Evolutionary conservation across 1,140 invertebrate species (phyloP).

Genomic region (Aphis gossypii): DNA sequence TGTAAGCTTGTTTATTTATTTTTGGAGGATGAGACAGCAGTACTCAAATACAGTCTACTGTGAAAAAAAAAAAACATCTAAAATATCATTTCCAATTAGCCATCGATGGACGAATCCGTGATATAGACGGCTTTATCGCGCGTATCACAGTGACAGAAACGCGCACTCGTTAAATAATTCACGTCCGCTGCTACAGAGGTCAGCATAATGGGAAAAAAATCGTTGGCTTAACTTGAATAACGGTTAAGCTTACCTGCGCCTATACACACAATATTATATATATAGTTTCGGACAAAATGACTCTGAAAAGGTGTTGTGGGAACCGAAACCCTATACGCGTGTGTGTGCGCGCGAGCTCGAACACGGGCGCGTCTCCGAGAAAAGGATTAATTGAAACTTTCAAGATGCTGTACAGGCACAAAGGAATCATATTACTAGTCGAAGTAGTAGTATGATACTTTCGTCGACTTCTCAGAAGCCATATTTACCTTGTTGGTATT

Average conservation of each 20-base stretch:
- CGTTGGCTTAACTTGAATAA: not conserved
- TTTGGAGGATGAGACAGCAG: too few species aligned
- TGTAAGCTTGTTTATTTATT: too few species aligned
- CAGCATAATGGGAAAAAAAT: not conserved
- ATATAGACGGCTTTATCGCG: not conserved
- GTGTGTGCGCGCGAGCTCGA: not conserved
- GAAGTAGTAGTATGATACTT: not conserved
- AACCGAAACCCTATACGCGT: not conserved
- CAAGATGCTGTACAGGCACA: slow-evolving; percentile 30
- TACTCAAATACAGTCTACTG: too few species aligned
- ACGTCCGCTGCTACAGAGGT: not conserved
- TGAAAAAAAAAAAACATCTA: not conserved
- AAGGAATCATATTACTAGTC: slow-evolving; percentile 23
- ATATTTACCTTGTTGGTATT: slow-evolving; percentile 28
- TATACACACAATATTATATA: not conserved
- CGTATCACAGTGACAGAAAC: not conserved
- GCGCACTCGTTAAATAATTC: slow-evolving; percentile 53
- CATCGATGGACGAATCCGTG: not conserved
- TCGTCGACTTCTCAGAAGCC: not conserved
- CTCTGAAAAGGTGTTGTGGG: slow-evolving; percentile 16
- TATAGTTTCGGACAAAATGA: not conserved
- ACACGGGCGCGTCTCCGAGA: slow-evolving; percentile 41
- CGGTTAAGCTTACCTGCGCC: not conserved
- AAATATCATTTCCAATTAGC: not conserved
- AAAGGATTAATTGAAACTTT: slow-evolving; percentile 59